phyloP scores from a whole-genome alignment of 1,140 invertebrate genomes.

The Tachypleus tridentatus region DNA sequence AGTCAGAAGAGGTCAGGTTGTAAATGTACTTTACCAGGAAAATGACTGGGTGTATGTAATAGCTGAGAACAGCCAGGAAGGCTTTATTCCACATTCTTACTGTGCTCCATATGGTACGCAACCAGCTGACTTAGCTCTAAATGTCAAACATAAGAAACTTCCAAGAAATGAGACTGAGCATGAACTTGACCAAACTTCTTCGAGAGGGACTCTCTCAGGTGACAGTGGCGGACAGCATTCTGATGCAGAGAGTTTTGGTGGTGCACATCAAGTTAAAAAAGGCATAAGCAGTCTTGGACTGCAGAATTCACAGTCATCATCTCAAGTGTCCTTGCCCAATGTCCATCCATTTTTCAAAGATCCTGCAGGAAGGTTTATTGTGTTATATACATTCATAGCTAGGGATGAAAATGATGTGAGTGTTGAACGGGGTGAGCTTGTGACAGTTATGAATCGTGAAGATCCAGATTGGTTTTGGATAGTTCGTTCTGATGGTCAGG shows the following conservation, averaged over 20 bases:
- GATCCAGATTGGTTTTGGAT: conserved; percentile 96
- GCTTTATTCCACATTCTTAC: conserved; percentile 88
- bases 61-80: conserved; percentile 67
- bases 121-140: conserved; percentile 55
- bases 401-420: conserved; percentile 88
- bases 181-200: conserved; percentile 18
- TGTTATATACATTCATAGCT: conserved; percentile 83
- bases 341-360: conserved; percentile 82
- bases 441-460: conserved; percentile 83
- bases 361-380: conserved; percentile 77
- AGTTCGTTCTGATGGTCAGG: conserved; percentile 74
- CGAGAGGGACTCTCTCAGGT: conserved; percentile 11
- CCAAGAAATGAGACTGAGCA: conserved; percentile 45
- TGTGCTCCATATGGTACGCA: conserved; percentile 72
- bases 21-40: conserved; percentile 83
- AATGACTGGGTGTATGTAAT: conserved; percentile 96
- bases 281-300: conserved; percentile 7
- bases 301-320: conserved; percentile 16
- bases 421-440: conserved; percentile 84
- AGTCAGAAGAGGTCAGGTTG: conserved; percentile 62
- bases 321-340: conserved; percentile 35
- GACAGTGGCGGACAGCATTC: conserved; percentile 37
- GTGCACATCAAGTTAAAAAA: conserved; percentile 32
- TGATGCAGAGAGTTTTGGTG: conserved; percentile 49
- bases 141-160: conserved; percentile 63